phyloP scores from a whole-genome alignment of 1,140 invertebrate species.

The Bombus difficillimus region DNA sequence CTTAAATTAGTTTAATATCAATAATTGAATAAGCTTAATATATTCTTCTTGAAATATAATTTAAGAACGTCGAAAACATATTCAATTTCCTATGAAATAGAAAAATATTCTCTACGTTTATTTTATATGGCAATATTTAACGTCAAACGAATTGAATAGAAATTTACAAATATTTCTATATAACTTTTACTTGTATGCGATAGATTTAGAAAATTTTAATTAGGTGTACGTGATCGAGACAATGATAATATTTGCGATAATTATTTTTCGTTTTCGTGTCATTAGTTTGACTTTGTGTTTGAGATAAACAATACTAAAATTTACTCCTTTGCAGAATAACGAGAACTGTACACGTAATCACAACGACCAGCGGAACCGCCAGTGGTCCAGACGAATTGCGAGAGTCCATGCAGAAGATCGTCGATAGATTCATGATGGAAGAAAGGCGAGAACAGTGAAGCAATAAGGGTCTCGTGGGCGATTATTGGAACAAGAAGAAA shows the following conservation, averaged over 20 bases:
- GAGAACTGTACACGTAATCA: conserved; percentile 81
- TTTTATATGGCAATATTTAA: no score
- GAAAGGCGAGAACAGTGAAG: conserved; percentile 79
- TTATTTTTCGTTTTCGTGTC: neutral
- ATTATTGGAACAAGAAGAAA: neutral
- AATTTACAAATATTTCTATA: no score
- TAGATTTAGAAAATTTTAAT: no score
- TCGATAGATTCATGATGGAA: conserved; percentile 84
- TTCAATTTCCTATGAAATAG: no score
- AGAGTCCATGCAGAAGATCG: conserved; percentile 83
- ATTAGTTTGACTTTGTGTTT: neutral
- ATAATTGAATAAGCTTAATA: no score
- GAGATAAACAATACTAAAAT: neutral
- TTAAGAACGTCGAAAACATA: no score
- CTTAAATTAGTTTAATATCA: no score
- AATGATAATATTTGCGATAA: neutral
- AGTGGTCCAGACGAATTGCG: conserved; percentile 78
- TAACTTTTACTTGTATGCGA: no score
- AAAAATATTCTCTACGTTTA: no score
- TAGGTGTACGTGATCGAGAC: no score
- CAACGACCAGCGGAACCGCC: conserved; percentile 72
- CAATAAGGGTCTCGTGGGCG: neutral
- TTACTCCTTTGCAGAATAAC: conserved; percentile 79
- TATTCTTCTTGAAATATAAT: no score
- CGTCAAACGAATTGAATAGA: no score